Conservation (phyloP, 2,113 vertebrate species). For the Aegotheles bennettii region DNA sequence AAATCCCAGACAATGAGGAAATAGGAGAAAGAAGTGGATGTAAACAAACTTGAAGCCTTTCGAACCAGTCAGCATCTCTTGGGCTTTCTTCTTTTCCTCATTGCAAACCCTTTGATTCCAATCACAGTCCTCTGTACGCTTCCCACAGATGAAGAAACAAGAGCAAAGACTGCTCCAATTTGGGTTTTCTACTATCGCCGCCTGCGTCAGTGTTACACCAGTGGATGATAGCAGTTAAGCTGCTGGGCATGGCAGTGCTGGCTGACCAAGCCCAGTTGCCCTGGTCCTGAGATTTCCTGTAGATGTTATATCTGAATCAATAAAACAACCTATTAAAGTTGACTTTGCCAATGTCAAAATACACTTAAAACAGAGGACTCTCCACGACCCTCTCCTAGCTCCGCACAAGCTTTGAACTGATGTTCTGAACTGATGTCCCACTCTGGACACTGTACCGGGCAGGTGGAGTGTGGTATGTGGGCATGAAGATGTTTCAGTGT, state of each 20-base stretch:
- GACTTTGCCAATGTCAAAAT: not conserved
- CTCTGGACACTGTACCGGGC: not conserved
- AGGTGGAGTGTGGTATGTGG: not conserved
- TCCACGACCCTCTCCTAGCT: not conserved
- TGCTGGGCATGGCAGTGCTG: not conserved
- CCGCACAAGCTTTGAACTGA: not conserved
- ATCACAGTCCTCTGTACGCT: not conserved
- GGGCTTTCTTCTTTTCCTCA: not conserved
- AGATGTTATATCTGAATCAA: not conserved
- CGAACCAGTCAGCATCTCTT: not conserved
- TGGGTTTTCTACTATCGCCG: fast-evolving
- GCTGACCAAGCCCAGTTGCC: not conserved
- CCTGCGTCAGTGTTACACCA: not conserved
- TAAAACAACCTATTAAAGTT: not conserved
- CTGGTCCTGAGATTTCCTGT: not conserved
- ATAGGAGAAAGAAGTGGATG: not conserved
- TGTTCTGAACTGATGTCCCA: not conserved
- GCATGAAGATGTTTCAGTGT: not conserved
- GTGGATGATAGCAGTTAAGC: not conserved
- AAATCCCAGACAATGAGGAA: not conserved
- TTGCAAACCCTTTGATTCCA: not conserved
- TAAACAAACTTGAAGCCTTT: not conserved
- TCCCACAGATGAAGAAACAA: not conserved
- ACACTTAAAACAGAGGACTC: not conserved
- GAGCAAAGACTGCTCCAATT: not conserved